Conservation (phyloP, 2,113 vertebrate species). For the Azemiops feae region DNA sequence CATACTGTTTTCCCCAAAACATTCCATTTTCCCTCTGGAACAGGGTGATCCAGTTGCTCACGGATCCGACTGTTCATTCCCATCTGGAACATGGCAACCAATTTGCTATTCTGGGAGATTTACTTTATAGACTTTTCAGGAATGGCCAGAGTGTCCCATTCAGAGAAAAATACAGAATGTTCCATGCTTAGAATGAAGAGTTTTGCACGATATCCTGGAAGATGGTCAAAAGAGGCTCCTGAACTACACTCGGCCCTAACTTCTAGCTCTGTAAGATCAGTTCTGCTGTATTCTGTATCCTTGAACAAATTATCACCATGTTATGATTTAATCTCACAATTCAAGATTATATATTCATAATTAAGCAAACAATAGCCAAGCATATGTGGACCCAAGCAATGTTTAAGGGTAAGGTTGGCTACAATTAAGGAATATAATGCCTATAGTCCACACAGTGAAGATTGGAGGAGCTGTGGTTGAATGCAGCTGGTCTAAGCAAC, state of each 20-base stretch:
- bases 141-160: not conserved
- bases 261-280: not conserved
- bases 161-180: not conserved
- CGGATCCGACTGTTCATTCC: not conserved
- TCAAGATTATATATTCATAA: not conserved
- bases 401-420: not conserved
- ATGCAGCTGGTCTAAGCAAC: not conserved
- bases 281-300: not conserved
- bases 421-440: not conserved
- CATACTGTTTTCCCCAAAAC: not conserved
- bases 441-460: not conserved
- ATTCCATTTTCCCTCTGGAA: not conserved
- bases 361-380: not conserved
- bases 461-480: not conserved
- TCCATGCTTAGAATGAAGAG: not conserved
- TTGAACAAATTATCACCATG: not conserved
- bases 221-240: not conserved
- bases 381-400: not conserved
- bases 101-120: not conserved
- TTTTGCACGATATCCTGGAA: not conserved
- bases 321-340: not conserved
- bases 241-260: not conserved
- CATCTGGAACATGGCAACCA: not conserved
- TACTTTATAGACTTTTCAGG: not conserved
- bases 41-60: not conserved